A percentile compares a stretch with the other conserved stretches of the same genome.
phyloP scores from a whole-genome alignment of 2,888 invertebrate species.

The Scaptomyza caliginosa region DNA sequence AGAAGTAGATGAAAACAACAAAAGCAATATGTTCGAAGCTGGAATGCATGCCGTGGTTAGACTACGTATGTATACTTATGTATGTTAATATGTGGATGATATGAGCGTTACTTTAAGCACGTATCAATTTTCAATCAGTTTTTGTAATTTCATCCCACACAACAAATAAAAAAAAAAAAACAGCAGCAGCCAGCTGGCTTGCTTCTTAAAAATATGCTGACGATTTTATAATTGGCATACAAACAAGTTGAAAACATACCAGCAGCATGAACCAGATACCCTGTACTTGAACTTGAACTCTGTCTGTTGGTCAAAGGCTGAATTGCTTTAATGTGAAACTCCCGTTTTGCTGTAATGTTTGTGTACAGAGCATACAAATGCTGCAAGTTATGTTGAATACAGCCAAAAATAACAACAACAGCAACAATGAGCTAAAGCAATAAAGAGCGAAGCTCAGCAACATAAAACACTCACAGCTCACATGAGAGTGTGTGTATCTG shows the following conservation, averaged over 20 bases:
- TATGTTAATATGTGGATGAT: conserved; percentile 35
- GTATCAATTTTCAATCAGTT: conserved; percentile 45
- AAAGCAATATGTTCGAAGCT: conserved; percentile 4
- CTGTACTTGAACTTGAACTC: not conserved
- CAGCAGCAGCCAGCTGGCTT: conserved; percentile 5
- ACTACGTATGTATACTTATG: not conserved
- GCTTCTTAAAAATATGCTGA: conserved; percentile 16
- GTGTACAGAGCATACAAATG: conserved; percentile 21
- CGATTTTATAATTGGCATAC: conserved; percentile 46
- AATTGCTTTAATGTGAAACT: not conserved
- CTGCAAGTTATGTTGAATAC: conserved; percentile 24
- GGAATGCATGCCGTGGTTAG: not conserved
- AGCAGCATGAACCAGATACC: too few species aligned
- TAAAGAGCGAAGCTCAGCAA: conserved; percentile 21
- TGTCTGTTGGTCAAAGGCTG: not conserved
- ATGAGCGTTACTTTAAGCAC: conserved; percentile 12
- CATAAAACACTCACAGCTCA: conserved; percentile 45
- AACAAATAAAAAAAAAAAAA: not conserved
- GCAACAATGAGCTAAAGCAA: conserved; percentile 1
- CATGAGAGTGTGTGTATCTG: not conserved
- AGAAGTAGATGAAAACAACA: not conserved
- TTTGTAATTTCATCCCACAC: conserved; percentile 27
- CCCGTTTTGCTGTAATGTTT: not conserved
- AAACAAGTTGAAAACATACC: not conserved
- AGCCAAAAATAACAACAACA: not conserved